Conservation (phyloP, 2,797 vertebrate species). For the Picus viridis region DNA sequence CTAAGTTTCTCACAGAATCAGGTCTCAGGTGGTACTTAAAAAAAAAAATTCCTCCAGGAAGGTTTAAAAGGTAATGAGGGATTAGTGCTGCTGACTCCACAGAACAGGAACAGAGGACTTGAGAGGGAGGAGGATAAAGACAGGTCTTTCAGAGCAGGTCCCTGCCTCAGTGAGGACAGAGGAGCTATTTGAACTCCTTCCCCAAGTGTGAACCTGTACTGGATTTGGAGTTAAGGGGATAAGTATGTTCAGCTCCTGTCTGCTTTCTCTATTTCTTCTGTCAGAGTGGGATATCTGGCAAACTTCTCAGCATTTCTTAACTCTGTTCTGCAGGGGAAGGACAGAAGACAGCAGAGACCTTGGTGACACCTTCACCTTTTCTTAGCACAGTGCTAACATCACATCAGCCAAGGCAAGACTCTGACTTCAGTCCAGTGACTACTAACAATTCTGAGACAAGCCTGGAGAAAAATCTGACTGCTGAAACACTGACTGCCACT, state of each 20-base stretch:
- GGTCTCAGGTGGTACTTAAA: background rate
- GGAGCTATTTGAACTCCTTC: background rate
- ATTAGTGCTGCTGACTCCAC: background rate
- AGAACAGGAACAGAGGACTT: background rate
- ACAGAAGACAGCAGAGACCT: background rate
- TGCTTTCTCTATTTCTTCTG: background rate
- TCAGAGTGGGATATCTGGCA: background rate
- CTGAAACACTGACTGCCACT: background rate
- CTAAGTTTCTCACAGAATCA: background rate
- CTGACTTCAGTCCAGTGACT: background rate
- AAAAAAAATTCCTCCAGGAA: background rate
- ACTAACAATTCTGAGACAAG: background rate
- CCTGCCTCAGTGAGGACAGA: background rate
- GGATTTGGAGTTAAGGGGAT: background rate
- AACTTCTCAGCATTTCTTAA: background rate
- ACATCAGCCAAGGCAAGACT: background rate
- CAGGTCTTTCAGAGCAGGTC: background rate
- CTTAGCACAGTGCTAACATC: background rate
- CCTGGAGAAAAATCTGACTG: slow-evolving; percentile 17
- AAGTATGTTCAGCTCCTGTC: background rate
- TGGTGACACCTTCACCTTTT: background rate
- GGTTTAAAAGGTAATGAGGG: background rate
- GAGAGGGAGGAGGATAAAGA: background rate
- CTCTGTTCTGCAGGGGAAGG: slow-evolving; percentile 44
- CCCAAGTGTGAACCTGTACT: background rate